These are phyloP conservation scores for Holotrichia oblita DNA, from an alignment of 1,140 invertebrate genomes.

Conservation along the genomic window DNA sequence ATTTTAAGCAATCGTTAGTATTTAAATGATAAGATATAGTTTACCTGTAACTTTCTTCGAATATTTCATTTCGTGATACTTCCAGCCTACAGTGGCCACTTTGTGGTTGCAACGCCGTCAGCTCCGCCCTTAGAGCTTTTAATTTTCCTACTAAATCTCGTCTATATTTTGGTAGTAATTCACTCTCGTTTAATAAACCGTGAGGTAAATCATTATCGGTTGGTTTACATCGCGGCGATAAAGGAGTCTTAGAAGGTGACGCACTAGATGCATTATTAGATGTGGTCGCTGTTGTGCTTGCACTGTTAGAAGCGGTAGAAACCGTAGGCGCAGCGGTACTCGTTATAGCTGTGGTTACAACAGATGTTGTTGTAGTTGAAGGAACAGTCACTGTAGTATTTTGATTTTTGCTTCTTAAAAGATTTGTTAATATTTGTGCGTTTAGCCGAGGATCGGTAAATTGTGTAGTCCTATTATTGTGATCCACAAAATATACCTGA, in stretches of 20 bases:
- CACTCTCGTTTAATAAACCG: constrained; percentile 65
- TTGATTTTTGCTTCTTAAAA: constrained; percentile 65
- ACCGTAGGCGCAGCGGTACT: constrained; percentile 42
- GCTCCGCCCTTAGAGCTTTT: constrained; percentile 85
- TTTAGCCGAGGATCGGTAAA: constrained; percentile 91
- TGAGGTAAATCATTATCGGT: constrained; percentile 60
- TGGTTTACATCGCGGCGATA: constrained; percentile 46
- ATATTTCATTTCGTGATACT: constrained; percentile 77
- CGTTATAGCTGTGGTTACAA: constrained; percentile 49
- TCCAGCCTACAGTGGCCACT: constrained; percentile 95
- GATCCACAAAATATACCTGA: constrained; percentile 92
- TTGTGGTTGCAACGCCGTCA: constrained; percentile 90
- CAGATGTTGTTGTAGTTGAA: constrained; percentile 4
- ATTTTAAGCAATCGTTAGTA: too few relatives aligned
- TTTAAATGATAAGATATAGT: neutral
- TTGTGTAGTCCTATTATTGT: constrained; percentile 96
- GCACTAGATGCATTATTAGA: constrained; percentile 36
- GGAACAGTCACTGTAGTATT: constrained; percentile 44
- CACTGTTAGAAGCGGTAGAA: constrained; percentile 47
- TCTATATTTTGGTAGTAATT: constrained; percentile 90
- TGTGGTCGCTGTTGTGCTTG: constrained; percentile 49
- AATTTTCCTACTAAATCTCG: constrained; percentile 95
- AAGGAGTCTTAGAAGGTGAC: constrained; percentile 8
- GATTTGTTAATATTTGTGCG: constrained; percentile 70
- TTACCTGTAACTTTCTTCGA: constrained; percentile 72